Base-by-base conservation (phyloP, 2,888 invertebrate species). In the Oligia fasciuncula region DNA sequence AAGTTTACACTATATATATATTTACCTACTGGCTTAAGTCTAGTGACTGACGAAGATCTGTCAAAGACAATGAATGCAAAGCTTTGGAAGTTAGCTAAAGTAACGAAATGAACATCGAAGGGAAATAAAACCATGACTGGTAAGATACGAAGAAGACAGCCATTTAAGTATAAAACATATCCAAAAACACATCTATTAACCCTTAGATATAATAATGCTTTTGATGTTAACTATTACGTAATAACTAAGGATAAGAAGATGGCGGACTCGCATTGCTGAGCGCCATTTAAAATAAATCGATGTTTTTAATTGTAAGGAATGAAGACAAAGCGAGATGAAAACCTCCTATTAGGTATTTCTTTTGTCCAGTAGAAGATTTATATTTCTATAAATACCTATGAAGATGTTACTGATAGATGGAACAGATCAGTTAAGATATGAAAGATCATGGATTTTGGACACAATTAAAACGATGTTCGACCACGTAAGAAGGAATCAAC, bases 141-240 rank as follows among this genome's bases (percentile, higher is more conserved):
- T 40, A 19, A 2, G 11, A 60, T 11, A 71, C 11, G 6, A n/a
- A 51, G 23, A 51, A 29, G 4, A 83, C 23, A 2, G 35, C 69
- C 69, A 66, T 65, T 8, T 49, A 57, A 11, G 23, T 57, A 43
- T 17, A 79, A 54, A 63, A 73, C 17, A 19, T 73, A 73, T 80
- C 17, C 40, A 40, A 4, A 3, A 40, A 40, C 40, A 57, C 49
- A 49, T 68, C 11, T 79, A n/a, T 35, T 70, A 6, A n/a, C n/a
- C 80, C 85, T 54, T 54, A 23, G 5, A 62, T 29, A 29, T 29
- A 2, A 2, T 43, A 66, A 68, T 35, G 81, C 81, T 82, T 82
- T 82, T 35, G 65, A 62, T 82, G 81, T 79, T 79, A 68, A 29
- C 35, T 83, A 40, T 69, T 80, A 83, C 17, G 14, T 43, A 76